Conservation (phyloP, 2,113 vertebrate genomes). For the Hystrix cristata region DNA sequence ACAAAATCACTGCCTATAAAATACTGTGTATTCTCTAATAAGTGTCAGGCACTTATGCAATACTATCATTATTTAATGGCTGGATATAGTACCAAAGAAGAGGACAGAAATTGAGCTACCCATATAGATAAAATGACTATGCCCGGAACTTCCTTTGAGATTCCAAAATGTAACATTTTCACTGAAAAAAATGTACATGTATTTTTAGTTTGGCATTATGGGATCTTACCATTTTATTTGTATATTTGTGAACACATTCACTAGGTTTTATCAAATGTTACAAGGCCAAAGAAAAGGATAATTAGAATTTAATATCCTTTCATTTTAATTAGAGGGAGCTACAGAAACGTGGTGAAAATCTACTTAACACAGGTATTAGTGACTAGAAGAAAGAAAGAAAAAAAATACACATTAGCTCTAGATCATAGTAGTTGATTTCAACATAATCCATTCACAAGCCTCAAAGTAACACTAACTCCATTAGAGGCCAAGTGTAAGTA, state of each 20-base stretch:
- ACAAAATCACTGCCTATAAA: not conserved
- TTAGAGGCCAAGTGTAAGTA: constrained; percentile 78
- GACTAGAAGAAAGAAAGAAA: constrained; percentile 35
- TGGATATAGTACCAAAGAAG: not conserved
- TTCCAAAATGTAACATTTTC: constrained; percentile 22
- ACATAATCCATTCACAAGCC: constrained; percentile 79
- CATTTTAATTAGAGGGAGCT: constrained; percentile 45
- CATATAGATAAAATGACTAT: not conserved
- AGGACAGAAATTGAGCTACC: not conserved
- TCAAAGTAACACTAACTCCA: constrained; percentile 77
- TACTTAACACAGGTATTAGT: constrained; percentile 63
- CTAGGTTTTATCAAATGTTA: not conserved
- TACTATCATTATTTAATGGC: not conserved
- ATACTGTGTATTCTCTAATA: not conserved
- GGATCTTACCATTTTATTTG: not conserved
- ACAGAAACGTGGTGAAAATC: not conserved
- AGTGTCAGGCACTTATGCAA: not conserved
- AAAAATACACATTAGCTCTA: not conserved
- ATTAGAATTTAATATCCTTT: constrained; percentile 25
- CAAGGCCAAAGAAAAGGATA: not conserved
- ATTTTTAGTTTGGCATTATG: not conserved
- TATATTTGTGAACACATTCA: not conserved
- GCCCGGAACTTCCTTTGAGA: not conserved
- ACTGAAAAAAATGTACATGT: not conserved
- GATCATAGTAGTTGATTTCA: constrained; percentile 78